These are phyloP conservation scores for Lordiphosa mommai DNA, from an alignment of 1,140 invertebrate genomes.

Conservation along the genomic window DNA sequence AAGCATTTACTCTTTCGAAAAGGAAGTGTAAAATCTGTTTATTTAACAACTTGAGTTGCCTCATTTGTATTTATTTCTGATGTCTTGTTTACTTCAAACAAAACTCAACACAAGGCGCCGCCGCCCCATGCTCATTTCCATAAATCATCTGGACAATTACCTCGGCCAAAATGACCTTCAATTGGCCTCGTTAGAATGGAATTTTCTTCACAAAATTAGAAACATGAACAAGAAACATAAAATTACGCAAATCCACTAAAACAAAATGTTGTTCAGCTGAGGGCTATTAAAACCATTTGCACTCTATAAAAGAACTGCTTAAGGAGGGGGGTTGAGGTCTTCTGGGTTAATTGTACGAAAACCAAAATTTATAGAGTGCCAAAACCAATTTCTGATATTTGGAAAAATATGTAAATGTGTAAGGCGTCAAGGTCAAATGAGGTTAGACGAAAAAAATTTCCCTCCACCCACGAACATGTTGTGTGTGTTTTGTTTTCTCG, in stretches of 20 bases:
- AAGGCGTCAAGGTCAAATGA: constrained; percentile 47
- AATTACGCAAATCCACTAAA: constrained; percentile 50
- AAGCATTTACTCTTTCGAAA: too few species aligned
- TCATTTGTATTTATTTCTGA: background rate
- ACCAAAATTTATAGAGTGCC: constrained; percentile 33
- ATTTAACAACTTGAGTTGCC: too few species aligned
- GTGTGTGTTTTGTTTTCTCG: constrained; percentile 21
- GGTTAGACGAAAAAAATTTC: constrained; percentile 33
- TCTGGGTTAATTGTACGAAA: constrained; percentile 35
- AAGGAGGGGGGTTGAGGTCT: constrained; percentile 19
- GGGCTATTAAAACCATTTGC: constrained; percentile 27
- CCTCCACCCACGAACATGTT: constrained; percentile 9
- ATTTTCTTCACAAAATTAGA: constrained; percentile 19
- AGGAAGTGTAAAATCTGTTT: too few species aligned
- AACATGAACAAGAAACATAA: constrained; percentile 9
- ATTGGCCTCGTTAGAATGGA: constrained; percentile 16
- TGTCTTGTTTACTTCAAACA: constrained; percentile 1
- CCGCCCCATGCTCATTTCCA: constrained; percentile 4
- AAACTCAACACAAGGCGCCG: constrained; percentile 5
- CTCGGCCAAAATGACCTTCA: constrained; percentile 21
- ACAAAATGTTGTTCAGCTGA: constrained; percentile 30
- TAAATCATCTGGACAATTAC: constrained; percentile 49
- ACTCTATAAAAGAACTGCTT: constrained; percentile 9
- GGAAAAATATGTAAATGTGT: constrained; percentile 17
- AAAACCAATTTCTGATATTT: too few species aligned